Evolutionary conservation across 1,140 invertebrate species (phyloP), one percentile per base, ranked within the genome.

Genomic region (Lamellibrachia luymesi): DNA sequence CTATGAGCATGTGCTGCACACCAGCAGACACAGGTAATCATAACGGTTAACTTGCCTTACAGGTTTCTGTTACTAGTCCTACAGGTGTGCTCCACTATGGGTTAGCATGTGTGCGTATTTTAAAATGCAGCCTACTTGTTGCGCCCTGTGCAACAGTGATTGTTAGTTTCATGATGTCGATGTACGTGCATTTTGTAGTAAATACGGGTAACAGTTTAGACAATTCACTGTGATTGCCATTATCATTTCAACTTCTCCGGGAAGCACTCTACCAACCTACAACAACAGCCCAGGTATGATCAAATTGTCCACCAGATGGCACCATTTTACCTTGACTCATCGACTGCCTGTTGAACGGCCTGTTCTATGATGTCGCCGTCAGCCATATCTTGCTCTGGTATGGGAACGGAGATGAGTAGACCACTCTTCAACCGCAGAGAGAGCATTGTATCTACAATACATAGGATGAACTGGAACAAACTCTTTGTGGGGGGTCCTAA

Each of bases 351-450:
- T 92, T 97, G 94, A 95, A 99, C 98, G 22, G 97, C 97, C 38
- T 95, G 94, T 94, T 98, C 97, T 64, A 97, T 97, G 51, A 95
- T 92, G 49, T 96, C 94, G 93, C 96, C 95, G 98, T 98, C 94
- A 7, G 94, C 95, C 80, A 96, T 95, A 95, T 97, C 94, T 92
- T 96, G 96, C 94, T 97, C 95, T 0, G 99, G 98, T 93, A 99
- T 97, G 0, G 99, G 98, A 17, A 99, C 98, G 6, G 98, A 98
- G 93, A 99, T 97, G 6, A 99, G 96, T 90, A 99, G 97, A 0
- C 99, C 99, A 91, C 97, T 98, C 80, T 97, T 94, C 4, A 99
- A 95, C 13, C 97, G 95, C 10, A 99, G 95, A n/a, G 93, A 90
- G 2, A 94, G 51, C 51, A 93, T 94, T 90, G 93, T 64, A 38